Conservation (phyloP, 2,888 invertebrate genomes). For the Agrotis exclamationis region DNA sequence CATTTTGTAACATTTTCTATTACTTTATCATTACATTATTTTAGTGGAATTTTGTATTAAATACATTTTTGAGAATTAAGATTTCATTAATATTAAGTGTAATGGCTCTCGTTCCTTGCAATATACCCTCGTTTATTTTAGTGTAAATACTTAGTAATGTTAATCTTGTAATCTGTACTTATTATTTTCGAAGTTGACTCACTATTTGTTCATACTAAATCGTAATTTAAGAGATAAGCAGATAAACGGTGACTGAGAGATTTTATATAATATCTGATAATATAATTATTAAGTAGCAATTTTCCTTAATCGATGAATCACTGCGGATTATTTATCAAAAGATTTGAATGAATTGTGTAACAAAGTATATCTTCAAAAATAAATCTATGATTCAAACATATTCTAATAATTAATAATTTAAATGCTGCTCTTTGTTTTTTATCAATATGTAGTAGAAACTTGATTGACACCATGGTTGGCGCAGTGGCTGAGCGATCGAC, state of each 20-base stretch:
- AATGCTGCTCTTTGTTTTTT: background rate
- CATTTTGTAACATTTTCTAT: too few species aligned
- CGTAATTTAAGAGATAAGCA: constrained; percentile 1
- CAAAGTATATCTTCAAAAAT: background rate
- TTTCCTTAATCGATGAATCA: constrained; percentile 34
- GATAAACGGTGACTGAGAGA: background rate
- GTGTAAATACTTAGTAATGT: background rate
- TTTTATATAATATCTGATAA: constrained; percentile 9
- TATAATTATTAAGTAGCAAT: constrained; percentile 22
- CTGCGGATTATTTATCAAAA: background rate
- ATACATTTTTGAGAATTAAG: too few species aligned
- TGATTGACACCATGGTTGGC: too few species aligned
- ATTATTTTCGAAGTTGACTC: constrained; percentile 16
- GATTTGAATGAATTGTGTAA: background rate
- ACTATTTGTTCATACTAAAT: constrained; percentile 7
- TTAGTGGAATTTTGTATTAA: too few species aligned
- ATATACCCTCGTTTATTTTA: background rate
- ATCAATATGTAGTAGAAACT: too few species aligned
- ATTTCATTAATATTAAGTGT: too few species aligned
- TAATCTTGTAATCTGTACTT: background rate
- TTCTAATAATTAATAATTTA: background rate
- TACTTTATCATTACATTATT: too few species aligned
- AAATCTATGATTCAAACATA: background rate
- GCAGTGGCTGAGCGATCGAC: too few species aligned
- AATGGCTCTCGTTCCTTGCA: too few species aligned